These are phyloP conservation scores for Caenorhabditis japonica DNA, from an alignment of 2,888 invertebrate genomes.

Conservation along the genomic window DNA sequence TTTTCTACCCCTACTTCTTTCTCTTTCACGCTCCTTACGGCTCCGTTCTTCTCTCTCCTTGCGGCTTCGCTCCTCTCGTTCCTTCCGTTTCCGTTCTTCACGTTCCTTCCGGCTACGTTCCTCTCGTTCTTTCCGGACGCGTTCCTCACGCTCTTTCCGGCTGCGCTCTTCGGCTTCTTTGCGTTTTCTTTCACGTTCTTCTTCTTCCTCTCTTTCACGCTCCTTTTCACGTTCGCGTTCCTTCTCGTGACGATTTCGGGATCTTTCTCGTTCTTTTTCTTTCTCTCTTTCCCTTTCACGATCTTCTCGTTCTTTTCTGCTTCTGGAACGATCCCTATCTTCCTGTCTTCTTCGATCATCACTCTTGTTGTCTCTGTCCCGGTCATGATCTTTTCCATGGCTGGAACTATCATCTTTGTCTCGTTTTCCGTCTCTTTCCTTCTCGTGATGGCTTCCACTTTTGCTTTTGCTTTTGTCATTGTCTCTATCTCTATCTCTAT, in stretches of 20 bases:
- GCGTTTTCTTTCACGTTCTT: neutral
- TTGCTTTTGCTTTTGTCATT: constrained; percentile 26
- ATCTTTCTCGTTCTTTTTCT: constrained; percentile 5
- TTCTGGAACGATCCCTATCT: constrained; percentile 17
- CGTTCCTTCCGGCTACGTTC: constrained; percentile 21
- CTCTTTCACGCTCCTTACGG: constrained; percentile 9
- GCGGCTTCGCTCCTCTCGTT: constrained; percentile 1
- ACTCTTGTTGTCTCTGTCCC: constrained; percentile 21
- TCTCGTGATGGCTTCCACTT: constrained; percentile 3
- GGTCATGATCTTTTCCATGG: constrained; percentile 12
- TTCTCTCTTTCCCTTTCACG: constrained; percentile 13
- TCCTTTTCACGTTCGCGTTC: constrained; percentile 8
- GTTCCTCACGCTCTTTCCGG: constrained; percentile 12
- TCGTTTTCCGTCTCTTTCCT: constrained; percentile 4
- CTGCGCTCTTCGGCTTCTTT: constrained; percentile 10
- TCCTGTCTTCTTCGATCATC: constrained; percentile 9
- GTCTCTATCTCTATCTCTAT: constrained; percentile 4
- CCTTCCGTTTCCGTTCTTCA: constrained; percentile 13
- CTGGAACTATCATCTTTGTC: constrained; percentile 3
- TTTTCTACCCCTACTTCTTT: constrained; percentile 5
- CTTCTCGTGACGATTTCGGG: neutral
- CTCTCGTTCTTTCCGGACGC: constrained; percentile 6
- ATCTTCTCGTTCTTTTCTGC: constrained; percentile 6
- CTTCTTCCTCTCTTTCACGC: neutral
- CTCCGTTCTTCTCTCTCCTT: constrained; percentile 12